A percentile compares a stretch with the other conserved stretches of the same genome.
Evolutionary conservation across 1,140 invertebrate species (phyloP).

Genomic region (Meteorus sp.): DNA sequence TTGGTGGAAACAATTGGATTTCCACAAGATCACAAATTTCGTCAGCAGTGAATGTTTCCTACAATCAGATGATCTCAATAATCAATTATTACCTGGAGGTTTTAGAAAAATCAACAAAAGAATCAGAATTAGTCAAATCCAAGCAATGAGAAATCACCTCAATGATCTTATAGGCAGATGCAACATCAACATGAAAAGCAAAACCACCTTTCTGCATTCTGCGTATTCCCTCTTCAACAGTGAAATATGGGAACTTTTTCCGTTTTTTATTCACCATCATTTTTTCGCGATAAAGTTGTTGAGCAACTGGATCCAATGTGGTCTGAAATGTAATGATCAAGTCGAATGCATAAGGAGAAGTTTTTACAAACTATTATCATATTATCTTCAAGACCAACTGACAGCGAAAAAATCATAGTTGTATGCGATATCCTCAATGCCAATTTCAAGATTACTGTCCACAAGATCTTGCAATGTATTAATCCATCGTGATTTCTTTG

Average conservation of each 20-base stretch:
- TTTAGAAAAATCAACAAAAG: too few relatives aligned
- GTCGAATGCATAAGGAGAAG: not conserved
- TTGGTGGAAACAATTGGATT: constrained; percentile 61
- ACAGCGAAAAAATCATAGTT: constrained; percentile 67
- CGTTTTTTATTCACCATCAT: constrained; percentile 41
- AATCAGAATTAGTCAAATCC: too few relatives aligned
- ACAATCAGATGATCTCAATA: not conserved
- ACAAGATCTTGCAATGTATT: constrained; percentile 64
- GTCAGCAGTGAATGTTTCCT: constrained; percentile 60
- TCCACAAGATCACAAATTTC: constrained; percentile 67
- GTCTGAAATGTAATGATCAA: constrained; percentile 49
- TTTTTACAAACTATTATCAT: not conserved
- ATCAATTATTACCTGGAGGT: too few relatives aligned
- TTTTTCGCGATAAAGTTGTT: constrained; percentile 60
- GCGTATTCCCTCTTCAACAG: constrained; percentile 51
- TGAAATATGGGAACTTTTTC: constrained; percentile 30
- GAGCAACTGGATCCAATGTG: constrained; percentile 62
- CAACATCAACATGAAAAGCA: constrained; percentile 66
- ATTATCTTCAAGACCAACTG: constrained; percentile 15
- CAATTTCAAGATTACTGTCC: constrained; percentile 65
- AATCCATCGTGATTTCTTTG: constrained; percentile 67
- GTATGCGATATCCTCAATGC: constrained; percentile 66
- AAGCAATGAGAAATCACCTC: constrained; percentile 35
- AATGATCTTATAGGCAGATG: constrained; percentile 66
- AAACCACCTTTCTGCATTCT: constrained; percentile 57